Evolutionary conservation across 2,113 vertebrate species (phyloP).

Genomic region (Poeciliopsis occidentalis): DNA sequence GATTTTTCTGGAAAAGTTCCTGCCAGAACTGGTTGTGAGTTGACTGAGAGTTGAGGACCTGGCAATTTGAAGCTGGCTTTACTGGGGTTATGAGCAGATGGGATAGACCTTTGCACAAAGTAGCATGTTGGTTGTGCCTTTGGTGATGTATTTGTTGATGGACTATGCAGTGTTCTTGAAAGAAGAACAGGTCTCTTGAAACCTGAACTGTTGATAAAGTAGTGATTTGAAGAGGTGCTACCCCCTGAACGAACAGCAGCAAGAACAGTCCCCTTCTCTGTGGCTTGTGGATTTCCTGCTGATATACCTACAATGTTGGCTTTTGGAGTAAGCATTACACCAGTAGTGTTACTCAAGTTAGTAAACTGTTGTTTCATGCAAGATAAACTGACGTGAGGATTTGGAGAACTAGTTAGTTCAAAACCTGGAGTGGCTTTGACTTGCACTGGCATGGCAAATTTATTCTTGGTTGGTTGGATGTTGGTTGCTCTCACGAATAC

Average conservation of each 20-base stretch:
- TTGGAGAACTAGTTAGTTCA: slow-evolving; percentile 75
- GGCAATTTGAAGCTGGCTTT: slow-evolving; percentile 54
- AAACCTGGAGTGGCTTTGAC: slow-evolving; percentile 73
- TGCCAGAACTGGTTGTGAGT: slow-evolving; percentile 70
- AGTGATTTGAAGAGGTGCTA: slow-evolving; percentile 63
- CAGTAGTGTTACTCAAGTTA: slow-evolving; percentile 49
- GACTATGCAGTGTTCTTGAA: slow-evolving; percentile 66
- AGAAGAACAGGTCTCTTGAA: slow-evolving; percentile 76
- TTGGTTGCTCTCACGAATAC: slow-evolving; percentile 68
- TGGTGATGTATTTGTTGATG: slow-evolving; percentile 58
- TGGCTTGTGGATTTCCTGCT: slow-evolving; percentile 35
- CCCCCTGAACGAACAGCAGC: slow-evolving; percentile 61
- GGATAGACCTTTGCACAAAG: slow-evolving; percentile 78
- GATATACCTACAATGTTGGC: slow-evolving; percentile 50
- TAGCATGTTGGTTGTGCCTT: slow-evolving; percentile 76
- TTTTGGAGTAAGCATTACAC: slow-evolving; percentile 56
- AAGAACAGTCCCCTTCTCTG: slow-evolving; percentile 60
- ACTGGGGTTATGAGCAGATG: slow-evolving; percentile 55
- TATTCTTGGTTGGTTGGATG: slow-evolving; percentile 57
- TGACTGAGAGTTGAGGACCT: slow-evolving; percentile 59
- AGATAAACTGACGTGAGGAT: slow-evolving; percentile 81
- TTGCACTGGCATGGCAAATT: slow-evolving; percentile 71
- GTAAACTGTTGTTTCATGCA: slow-evolving; percentile 73
- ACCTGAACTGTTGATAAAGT: slow-evolving; percentile 73
- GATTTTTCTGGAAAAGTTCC: slow-evolving; percentile 68